phyloP scores from a whole-genome alignment of 2,888 invertebrate species.

The Scaptomyza reducta region DNA sequence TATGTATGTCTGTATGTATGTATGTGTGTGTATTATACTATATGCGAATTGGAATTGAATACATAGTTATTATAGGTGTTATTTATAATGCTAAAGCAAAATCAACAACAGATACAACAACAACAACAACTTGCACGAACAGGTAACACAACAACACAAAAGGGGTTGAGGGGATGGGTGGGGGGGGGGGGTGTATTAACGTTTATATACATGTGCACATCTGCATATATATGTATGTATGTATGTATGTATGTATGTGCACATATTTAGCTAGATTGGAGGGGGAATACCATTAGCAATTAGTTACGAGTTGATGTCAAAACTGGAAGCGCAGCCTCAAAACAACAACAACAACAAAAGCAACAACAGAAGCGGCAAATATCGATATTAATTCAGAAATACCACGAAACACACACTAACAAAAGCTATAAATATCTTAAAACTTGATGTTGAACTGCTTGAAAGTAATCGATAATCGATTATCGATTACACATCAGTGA shows the following conservation, averaged over 20 bases:
- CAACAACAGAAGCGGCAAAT: background rate
- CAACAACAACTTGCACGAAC: conserved; percentile 48
- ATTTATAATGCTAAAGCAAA: conserved; percentile 58
- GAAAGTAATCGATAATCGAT: background rate
- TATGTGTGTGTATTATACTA: conserved; percentile 2
- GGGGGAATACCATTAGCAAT: conserved; percentile 70
- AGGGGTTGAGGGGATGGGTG: background rate
- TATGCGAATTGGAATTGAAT: conserved; percentile 75
- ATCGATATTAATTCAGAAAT: conserved; percentile 15
- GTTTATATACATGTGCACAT: conserved; percentile 23
- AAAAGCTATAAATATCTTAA: background rate
- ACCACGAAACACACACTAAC: background rate
- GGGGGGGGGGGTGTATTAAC: conserved; percentile 10
- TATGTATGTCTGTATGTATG: background rate
- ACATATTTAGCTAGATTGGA: conserved; percentile 16
- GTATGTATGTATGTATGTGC: conserved; percentile 1
- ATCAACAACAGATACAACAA: conserved; percentile 23
- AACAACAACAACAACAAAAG: conserved; percentile 4
- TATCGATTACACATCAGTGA: too few species aligned
- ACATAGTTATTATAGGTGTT: conserved; percentile 78
- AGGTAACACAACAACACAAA: conserved; percentile 47
- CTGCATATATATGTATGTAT: conserved; percentile 1
- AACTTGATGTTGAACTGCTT: background rate
- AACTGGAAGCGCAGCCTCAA: conserved; percentile 37
- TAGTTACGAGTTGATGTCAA: conserved; percentile 51